Percentiles rank a stretch among this genome's conserved stretches.
Conservation (phyloP, 2,797 vertebrate species). For the Urophycis tenuis region DNA sequence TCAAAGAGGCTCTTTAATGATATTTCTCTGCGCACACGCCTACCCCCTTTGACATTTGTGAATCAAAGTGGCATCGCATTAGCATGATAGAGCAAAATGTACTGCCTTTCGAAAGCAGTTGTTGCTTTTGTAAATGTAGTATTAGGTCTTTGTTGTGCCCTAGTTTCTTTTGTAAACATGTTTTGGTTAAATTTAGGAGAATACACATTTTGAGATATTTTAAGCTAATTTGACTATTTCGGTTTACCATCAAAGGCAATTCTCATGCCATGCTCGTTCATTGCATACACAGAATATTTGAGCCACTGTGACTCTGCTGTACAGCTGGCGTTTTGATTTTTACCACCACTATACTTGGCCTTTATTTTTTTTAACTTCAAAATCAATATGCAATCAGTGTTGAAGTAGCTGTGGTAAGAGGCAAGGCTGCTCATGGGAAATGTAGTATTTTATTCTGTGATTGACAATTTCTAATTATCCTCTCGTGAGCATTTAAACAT, state of each 20-base stretch:
- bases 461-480: background rate
- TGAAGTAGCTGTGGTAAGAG: background rate
- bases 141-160: background rate
- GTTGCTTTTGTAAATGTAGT: background rate
- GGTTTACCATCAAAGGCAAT: background rate
- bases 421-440: background rate
- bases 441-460: background rate
- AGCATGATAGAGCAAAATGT: slow-evolving; percentile 40
- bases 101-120: background rate
- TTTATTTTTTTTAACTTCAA: background rate
- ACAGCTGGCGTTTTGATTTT: background rate
- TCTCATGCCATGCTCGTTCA: background rate
- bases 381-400: background rate
- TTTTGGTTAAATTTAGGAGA: background rate
- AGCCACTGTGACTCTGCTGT: background rate
- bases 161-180: background rate
- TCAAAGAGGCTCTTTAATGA: slow-evolving; percentile 47
- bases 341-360: background rate
- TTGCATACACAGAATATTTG: background rate
- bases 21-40: slow-evolving; percentile 26
- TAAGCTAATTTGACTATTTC: background rate
- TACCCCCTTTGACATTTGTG: slow-evolving; percentile 45
- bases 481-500: background rate
- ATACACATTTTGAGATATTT: background rate
- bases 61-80: slow-evolving; percentile 41